Evolutionary conservation across 35 echinoderm and acorn worm species (phyloP), one percentile per base, ranked within the genome.

Genomic region (Strongylocentrotus purpuratus): DNA sequence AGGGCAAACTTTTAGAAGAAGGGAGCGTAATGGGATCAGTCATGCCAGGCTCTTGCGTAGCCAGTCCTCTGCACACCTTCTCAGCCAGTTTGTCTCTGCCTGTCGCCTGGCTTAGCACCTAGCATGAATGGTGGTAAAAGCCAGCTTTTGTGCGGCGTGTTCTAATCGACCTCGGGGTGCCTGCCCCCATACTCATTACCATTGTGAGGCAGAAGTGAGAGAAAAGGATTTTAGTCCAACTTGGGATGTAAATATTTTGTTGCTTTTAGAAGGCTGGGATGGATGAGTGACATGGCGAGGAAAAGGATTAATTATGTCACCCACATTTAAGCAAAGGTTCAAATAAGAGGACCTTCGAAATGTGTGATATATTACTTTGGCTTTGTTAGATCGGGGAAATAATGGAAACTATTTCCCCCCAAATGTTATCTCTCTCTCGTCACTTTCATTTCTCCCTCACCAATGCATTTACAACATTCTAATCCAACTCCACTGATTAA

Each of bases 321-420:
- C 65, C 65, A n/a, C 65, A n/a, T 22, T 78, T 78, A 78, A 28
- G 65, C 65, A n/a, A 78, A 78, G 65, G 65, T 78, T 78, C 65
- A 78, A 78, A 78, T 78, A 78, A 78, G 65, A 78, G 28, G 65
- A n/a, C 65, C 65, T 78, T 78, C 65, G 65, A 78, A n/a, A 78
- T 28, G 22, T 78, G 65, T 78, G 65, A 78, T n/a, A 18, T 78
- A 4, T n/a, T n/a, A n/a, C n/a, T n/a, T n/a, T n/a, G n/a, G 5
- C 65, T 78, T 78, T 78, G 65, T 78, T 28, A 28, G 20, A 78
- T 78, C 4, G 65, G 61, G 65, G 28, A 78, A 78, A 8, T 22
- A 8, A 28, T 22, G 65, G 28, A 78, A 78, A 22, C 0, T 78
- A 78, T 78, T 78, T 78, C 22, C 65, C 11, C 22, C 22, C 65